Base-by-base conservation (phyloP, 2,113 vertebrate species). In the Malurus elegans region DNA sequence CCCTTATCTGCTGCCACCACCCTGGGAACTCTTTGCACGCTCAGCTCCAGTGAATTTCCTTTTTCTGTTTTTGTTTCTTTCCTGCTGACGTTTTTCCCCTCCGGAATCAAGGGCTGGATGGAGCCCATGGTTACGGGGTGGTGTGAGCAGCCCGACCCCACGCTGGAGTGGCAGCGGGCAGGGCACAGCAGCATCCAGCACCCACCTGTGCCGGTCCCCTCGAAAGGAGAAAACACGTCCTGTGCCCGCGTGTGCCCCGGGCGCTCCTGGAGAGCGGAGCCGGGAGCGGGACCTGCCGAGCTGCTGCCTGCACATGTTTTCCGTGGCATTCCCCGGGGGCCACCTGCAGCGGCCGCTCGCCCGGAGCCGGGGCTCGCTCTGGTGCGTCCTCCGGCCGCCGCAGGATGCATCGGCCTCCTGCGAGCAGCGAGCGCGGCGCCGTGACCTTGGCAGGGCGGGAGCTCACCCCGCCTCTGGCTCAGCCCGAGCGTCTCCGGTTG, bases 1-100 rank as follows among this genome's bases (percentile, higher is more conserved):
- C 70, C 70, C 95, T 96, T 95, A 90, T 96, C 93, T 96, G 83
- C 79, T 85, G 54, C 90, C 72, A 19, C 81, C 96, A 74, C 90
- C 66, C 86, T 87, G 86, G 80, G 92, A 92, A 90, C 90, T 70
- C 40, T 3, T 67, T 58, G 2, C 79, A 53, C 9, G 18, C 89
- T 93, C 88, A 92, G 94, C 94, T 67, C 86, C 57, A 65, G 73
- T 40, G 88, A 88, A 82, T 97, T 97, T 97, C 97, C 95, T 95
- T 95, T 96, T 45, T 74, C 86, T 96, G 96, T 92, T 97, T 96
- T 93, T 88, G 92, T 94, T 97, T 96, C 91, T 95, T 93, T 84
- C 81, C 92, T 86, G 95, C 91, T 96, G 95, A 95, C 91, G 89
- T 74, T 92, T 92, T 89, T 95, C 94, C 94, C 82, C 87, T 95